A percentile compares a stretch with the other conserved stretches of the same genome.
Conservation (phyloP, 2,113 vertebrate species). For the Cryptotis parvus region DNA sequence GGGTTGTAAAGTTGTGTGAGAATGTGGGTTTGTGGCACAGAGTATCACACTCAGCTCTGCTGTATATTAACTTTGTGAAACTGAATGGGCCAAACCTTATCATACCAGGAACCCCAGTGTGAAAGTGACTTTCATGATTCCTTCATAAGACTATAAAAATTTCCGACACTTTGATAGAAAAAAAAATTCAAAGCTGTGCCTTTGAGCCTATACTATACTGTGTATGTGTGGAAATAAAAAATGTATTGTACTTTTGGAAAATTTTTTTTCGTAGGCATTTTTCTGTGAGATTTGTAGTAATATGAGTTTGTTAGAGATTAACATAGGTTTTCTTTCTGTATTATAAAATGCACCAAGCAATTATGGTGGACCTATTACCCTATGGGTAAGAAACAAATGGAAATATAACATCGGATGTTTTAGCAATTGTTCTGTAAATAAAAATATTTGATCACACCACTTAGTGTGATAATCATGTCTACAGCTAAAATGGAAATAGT, state of each 20-base stretch:
- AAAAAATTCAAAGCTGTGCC: slow-evolving; percentile 90
- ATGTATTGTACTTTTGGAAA: slow-evolving; percentile 90
- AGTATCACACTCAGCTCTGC: slow-evolving; percentile 72
- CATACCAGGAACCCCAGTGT: slow-evolving; percentile 83
- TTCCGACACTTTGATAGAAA: slow-evolving; percentile 85
- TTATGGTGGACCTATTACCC: slow-evolving; percentile 99
- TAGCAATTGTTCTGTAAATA: slow-evolving; percentile 98
- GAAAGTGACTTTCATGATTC: slow-evolving; percentile 79
- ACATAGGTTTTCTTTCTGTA: slow-evolving; percentile 96
- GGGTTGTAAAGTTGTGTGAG: slow-evolving; percentile 73
- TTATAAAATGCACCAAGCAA: slow-evolving; percentile 96
- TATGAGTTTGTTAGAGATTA: slow-evolving; percentile 95
- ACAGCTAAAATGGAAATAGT: slow-evolving; percentile 91
- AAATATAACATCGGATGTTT: slow-evolving; percentile 94
- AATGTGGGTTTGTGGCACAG: slow-evolving; percentile 74
- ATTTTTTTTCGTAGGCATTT: slow-evolving; percentile 90
- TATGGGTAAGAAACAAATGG: slow-evolving; percentile 99
- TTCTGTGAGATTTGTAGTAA: slow-evolving; percentile 94
- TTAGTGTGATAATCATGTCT: slow-evolving; percentile 91
- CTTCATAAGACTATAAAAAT: slow-evolving; percentile 83
- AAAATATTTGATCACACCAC: slow-evolving; percentile 95
- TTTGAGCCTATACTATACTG: slow-evolving; percentile 90
- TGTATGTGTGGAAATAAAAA: slow-evolving; percentile 89
- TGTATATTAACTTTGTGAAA: slow-evolving; percentile 64
- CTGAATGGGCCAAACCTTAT: slow-evolving; percentile 66